Base-by-base conservation (phyloP, 2,113 vertebrate species). In the Sterna hirundo region DNA sequence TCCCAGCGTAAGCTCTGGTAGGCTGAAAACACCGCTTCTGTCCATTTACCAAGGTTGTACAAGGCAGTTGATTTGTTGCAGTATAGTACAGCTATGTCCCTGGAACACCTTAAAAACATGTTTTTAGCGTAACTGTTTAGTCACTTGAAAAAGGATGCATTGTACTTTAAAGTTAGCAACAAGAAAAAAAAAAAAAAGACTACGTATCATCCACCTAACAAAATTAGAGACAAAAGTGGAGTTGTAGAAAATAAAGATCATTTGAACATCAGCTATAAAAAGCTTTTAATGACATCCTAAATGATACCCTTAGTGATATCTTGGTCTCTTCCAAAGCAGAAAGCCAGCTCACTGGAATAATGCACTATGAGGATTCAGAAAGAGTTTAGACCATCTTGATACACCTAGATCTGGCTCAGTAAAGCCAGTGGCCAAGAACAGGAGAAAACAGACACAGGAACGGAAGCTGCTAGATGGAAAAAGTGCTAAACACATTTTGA, bases 61-160 rank as follows among this genome's bases (percentile, higher is more conserved):
- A 98, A 94, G 7, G 98, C 97, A 46, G 97, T 98, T 69, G 98
- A 98, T 83, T 96, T 98, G 89, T 98, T 98, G 95, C 98, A 98
- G 51, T 98, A 77, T 17, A 98, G 71, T 77, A 98, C 96, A 51
- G 98, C 98, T 93, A 98, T 65, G 27, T 98, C 98, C 65, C n/a
- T 95, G 32, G 90, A 80, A 46, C 96, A 80, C 74, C 98, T 98
- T 98, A 15, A 38, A 86, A 96, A 69, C 11, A 94, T 1, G 12
- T 19, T 71, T 91, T 86, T 27, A 58, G 38, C 8, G 42, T 89
- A 65, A 79, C 8, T 79, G 13, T 57, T 92, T 18, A 69, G n/a
- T 81, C 1, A 0, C 14, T 52, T 55, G n/a, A 44, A 62, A 65
- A 84, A 69, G 30, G 23, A 57, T 4, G 2, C 5, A 58, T 54